phyloP scores from a whole-genome alignment of 1,140 invertebrate genomes.

The Plectrocnemia conspersa region DNA sequence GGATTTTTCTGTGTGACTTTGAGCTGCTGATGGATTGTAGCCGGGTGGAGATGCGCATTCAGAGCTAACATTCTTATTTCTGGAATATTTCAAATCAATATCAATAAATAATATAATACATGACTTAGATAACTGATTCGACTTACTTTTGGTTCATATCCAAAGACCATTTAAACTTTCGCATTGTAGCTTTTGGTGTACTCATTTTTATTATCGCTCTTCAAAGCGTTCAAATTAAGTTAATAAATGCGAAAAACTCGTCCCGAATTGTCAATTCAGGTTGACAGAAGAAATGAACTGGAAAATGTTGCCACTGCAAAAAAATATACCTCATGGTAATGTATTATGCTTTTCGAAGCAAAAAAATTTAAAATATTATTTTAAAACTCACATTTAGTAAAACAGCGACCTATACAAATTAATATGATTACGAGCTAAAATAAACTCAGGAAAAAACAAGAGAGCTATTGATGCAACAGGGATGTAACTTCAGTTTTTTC shows the following conservation, averaged over 20 bases:
- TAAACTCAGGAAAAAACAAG: too few species aligned
- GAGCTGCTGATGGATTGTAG: conserved; percentile 66
- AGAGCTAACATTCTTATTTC: conserved; percentile 34
- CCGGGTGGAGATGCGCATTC: conserved; percentile 76
- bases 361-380: not conserved
- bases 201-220: conserved; percentile 19
- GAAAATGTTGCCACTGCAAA: too few species aligned
- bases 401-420: too few species aligned
- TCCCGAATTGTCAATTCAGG: too few species aligned
- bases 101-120: not conserved
- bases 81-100: conserved; percentile 16
- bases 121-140: not conserved
- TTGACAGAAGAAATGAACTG: too few species aligned
- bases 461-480: too few species aligned
- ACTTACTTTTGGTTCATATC: conserved; percentile 35
- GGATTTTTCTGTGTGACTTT: conserved; percentile 68
- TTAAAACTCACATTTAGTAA: too few species aligned
- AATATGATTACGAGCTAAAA: too few species aligned
- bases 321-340: not conserved
- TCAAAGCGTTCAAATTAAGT: too few species aligned
- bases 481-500: too few species aligned
- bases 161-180: conserved; percentile 49
- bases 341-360: not conserved
- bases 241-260: too few species aligned
- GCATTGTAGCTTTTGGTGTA: conserved; percentile 40